These are phyloP conservation scores for Saturnia japonica DNA, from an alignment of 2,888 invertebrate genomes.

Conservation along the genomic window DNA sequence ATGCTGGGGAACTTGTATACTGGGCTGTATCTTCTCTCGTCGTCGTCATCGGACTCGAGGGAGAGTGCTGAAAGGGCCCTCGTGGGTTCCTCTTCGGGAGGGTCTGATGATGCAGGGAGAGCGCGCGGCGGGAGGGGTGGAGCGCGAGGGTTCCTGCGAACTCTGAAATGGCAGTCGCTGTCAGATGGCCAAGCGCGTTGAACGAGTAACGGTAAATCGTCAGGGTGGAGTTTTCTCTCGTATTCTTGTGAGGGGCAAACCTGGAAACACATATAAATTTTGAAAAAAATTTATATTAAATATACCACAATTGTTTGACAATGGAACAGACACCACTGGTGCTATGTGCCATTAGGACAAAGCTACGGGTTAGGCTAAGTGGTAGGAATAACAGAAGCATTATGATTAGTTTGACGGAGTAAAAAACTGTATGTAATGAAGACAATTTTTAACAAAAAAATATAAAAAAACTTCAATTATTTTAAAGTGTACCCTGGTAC, in stretches of 20 bases:
- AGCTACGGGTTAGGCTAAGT: too few species aligned
- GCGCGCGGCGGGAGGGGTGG: constrained; percentile 87
- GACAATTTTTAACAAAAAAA: too few species aligned
- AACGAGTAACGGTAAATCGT: constrained; percentile 91
- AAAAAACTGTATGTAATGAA: too few species aligned
- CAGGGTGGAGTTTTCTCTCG: constrained; percentile 93
- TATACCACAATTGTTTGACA: neutral
- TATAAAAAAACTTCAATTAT: too few species aligned
- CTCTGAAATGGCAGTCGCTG: constrained; percentile 90
- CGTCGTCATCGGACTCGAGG: constrained; percentile 64
- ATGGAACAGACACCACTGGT: too few species aligned
- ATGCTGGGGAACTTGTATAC: constrained; percentile 78
- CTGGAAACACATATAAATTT: constrained; percentile 52
- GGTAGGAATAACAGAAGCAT: too few species aligned
- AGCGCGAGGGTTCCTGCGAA: constrained; percentile 91
- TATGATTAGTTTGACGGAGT: too few species aligned
- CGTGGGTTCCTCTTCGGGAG: constrained; percentile 61
- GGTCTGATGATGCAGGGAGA: constrained; percentile 52
- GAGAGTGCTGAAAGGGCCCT: constrained; percentile 73
- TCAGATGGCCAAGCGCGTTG: constrained; percentile 88
- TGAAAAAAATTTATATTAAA: neutral
- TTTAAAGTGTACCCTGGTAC: too few species aligned
- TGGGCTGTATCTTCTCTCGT: constrained; percentile 71
- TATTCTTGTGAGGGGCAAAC: constrained; percentile 90
- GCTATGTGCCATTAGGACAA: too few species aligned